Evolutionary conservation across 2,113 vertebrate species (phyloP).

Genomic region (Panthera uncia): DNA sequence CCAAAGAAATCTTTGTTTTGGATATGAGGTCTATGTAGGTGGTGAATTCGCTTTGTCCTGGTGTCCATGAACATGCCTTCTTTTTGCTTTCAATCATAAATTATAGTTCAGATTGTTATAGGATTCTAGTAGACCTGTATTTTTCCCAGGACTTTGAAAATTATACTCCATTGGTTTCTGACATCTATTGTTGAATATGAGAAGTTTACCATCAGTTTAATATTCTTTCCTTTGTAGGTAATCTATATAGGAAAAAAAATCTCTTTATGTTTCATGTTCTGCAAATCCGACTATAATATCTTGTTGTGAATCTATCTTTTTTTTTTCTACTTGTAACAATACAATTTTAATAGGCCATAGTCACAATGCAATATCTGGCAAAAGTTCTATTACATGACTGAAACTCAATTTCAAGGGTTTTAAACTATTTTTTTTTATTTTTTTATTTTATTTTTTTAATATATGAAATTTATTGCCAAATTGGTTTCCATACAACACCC

Average conservation of each 20-base stretch:
- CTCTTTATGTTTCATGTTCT: constrained; percentile 2
- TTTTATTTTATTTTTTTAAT: no score
- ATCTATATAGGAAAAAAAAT: not conserved
- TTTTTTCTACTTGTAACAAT: no score
- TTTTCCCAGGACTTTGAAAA: not conserved
- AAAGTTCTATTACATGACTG: no score
- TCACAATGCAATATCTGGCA: no score
- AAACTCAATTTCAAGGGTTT: no score
- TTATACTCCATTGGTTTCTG: not conserved
- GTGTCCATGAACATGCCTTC: not conserved
- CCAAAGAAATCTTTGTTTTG: not conserved
- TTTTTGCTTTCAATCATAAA: not conserved
- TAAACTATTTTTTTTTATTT: no score
- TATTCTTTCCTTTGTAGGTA: not conserved
- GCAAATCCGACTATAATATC: not conserved
- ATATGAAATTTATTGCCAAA: no score
- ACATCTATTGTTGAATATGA: not conserved
- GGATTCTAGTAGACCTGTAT: not conserved
- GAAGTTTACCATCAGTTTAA: not conserved
- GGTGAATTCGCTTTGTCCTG: not conserved
- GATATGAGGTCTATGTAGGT: not conserved
- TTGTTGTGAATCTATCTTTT: not conserved
- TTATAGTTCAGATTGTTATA: not conserved
- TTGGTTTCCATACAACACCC: no score
- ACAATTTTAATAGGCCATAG: no score